These are phyloP conservation scores for Tinea trinotella DNA, from an alignment of 2,888 invertebrate genomes.

Conservation along the genomic window DNA sequence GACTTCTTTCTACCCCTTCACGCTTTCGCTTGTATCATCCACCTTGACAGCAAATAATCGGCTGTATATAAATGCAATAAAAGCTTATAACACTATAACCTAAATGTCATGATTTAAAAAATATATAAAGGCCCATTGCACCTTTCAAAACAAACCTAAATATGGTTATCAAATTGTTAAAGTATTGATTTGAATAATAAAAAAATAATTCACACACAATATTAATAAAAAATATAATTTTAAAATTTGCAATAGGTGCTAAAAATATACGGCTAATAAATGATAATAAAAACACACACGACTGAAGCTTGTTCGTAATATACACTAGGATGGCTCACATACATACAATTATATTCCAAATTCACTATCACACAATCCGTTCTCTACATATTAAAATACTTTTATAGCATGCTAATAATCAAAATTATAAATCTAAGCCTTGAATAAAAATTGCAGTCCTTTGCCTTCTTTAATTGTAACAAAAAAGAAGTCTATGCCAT, in stretches of 20 bases:
- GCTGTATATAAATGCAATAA: not conserved
- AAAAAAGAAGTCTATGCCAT: not conserved
- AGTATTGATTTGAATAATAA: too few relatives aligned
- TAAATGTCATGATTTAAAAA: slow-evolving; percentile 20
- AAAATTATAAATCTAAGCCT: slow-evolving; percentile 53
- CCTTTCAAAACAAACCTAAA: too few relatives aligned
- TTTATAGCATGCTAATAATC: slow-evolving; percentile 53
- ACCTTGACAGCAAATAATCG: too few relatives aligned
- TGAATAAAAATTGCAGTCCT: slow-evolving; percentile 20
- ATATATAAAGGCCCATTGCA: not conserved
- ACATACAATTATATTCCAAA: not conserved
- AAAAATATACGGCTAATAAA: too few relatives aligned
- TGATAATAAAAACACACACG: slow-evolving; percentile 22
- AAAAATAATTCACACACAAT: too few relatives aligned
- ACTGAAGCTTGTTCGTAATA: slow-evolving; percentile 18
- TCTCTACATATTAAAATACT: slow-evolving; percentile 24
- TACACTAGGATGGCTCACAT: not conserved
- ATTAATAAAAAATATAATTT: too few relatives aligned
- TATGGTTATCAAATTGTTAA: too few relatives aligned
- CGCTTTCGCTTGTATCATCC: too few relatives aligned
- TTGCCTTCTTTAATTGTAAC: slow-evolving; percentile 3
- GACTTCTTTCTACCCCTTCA: too few relatives aligned
- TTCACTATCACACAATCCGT: not conserved
- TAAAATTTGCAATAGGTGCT: too few relatives aligned
- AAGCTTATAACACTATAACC: not conserved